These are phyloP conservation scores for Tragelaphus strepsiceros DNA, from an alignment of 2,113 vertebrate species.

Conservation along the genomic window DNA sequence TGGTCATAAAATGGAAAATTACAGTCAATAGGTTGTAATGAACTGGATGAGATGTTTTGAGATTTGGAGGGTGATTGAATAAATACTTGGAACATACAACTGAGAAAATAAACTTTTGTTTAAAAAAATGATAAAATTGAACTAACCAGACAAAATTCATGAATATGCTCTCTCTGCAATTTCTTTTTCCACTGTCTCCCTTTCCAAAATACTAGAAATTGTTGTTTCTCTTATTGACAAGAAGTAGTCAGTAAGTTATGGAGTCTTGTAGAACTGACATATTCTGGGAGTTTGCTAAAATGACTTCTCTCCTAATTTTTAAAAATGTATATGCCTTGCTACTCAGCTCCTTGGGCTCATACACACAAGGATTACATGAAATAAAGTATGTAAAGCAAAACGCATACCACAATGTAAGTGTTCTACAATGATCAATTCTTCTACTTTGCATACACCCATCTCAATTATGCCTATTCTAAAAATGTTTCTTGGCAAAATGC, in stretches of 20 bases:
- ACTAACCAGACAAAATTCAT: not conserved
- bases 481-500: not conserved
- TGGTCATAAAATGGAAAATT: not conserved
- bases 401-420: not conserved
- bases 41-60: not conserved
- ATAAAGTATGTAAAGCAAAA: not conserved
- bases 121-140: not conserved
- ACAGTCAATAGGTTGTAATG: not conserved
- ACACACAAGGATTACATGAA: not conserved
- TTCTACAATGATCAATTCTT: not conserved
- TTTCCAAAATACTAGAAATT: not conserved
- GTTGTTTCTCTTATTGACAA: not conserved
- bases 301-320: not conserved
- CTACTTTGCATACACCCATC: not conserved
- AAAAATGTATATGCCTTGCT: not conserved
- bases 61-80: not conserved
- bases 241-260: not conserved
- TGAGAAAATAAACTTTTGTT: constrained; percentile 9
- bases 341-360: not conserved
- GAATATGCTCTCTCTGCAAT: not conserved
- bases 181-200: not conserved
- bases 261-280: not conserved
- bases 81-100: not conserved
- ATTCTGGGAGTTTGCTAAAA: not conserved
- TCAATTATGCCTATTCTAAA: not conserved